These are phyloP conservation scores for Ctena decussata DNA, from an alignment of 2,888 invertebrate species.

Conservation along the genomic window DNA sequence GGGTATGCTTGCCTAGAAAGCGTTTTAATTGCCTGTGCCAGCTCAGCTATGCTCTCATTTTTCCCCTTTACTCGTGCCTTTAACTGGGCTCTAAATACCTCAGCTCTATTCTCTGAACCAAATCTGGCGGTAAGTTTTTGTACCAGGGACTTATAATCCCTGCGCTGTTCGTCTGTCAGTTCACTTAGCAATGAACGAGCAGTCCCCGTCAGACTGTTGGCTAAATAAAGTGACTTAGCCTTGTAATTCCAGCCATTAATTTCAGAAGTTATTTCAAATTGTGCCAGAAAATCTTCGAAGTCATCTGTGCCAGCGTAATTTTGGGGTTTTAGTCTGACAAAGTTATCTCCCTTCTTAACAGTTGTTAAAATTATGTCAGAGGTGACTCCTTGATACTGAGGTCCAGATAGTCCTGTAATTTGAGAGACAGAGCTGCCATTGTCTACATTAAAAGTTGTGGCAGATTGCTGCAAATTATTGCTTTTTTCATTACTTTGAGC, in stretches of 20 bases:
- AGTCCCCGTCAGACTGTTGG: conserved; percentile 44
- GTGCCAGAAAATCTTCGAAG: conserved; percentile 55
- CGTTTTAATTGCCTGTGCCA: conserved; percentile 54
- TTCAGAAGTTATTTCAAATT: conserved; percentile 56
- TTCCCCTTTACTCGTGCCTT: conserved; percentile 27
- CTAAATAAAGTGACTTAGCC: conserved; percentile 52
- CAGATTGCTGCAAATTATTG: background rate
- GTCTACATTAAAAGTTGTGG: background rate
- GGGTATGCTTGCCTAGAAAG: conserved; percentile 48
- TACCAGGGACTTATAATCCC: conserved; percentile 42
- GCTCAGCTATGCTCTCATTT: conserved; percentile 49
- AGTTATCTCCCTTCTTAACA: conserved; percentile 3
- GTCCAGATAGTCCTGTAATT: too few species aligned
- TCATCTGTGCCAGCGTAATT: conserved; percentile 49
- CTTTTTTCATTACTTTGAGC: background rate
- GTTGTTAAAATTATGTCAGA: background rate
- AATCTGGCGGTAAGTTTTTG: conserved; percentile 41
- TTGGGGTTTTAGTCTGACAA: conserved; percentile 36
- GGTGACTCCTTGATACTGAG: background rate
- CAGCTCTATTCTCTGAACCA: conserved; percentile 46
- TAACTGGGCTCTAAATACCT: conserved; percentile 49
- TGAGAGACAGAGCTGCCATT: background rate
- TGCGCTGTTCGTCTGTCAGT: conserved; percentile 15
- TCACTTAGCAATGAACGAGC: conserved; percentile 46
- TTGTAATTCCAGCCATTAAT: conserved; percentile 86